Evolutionary conservation across 92 coral and sea anemone genomes (phyloP).

Genomic region (Actinostola sp.): DNA sequence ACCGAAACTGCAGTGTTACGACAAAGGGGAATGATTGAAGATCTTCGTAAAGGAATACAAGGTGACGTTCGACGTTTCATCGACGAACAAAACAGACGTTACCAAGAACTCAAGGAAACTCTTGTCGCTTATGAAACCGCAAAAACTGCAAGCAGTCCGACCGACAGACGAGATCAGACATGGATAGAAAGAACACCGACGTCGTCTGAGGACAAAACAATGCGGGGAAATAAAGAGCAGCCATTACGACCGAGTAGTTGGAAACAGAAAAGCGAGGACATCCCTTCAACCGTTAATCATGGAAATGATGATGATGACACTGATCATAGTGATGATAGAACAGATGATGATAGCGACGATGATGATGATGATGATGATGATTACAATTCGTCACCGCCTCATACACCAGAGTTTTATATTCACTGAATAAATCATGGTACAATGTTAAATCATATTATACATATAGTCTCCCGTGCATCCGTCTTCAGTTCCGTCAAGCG

Average conservation of each 20-base stretch:
- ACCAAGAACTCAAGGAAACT: constrained; percentile 71
- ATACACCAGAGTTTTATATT: constrained; percentile 79
- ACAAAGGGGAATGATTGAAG: constrained; percentile 75
- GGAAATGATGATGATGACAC: constrained; percentile 18
- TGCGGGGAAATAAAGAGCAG: background rate
- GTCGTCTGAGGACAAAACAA: background rate
- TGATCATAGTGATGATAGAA: constrained; percentile 5
- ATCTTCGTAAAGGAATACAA: constrained; percentile 74
- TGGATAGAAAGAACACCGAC: background rate
- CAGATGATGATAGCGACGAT: constrained; percentile 15
- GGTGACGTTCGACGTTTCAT: constrained; percentile 71
- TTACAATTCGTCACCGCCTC: constrained; percentile 31
- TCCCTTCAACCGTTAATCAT: constrained; percentile 4
- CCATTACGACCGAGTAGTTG: background rate
- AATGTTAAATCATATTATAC: background rate
- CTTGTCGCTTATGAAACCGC: constrained; percentile 24
- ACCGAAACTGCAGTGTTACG: constrained; percentile 62
- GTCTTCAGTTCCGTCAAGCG: too few species aligned
- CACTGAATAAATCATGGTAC: too few species aligned
- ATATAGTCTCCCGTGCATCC: too few species aligned
- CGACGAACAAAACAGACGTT: constrained; percentile 74
- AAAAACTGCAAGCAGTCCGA: too few species aligned
- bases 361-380: constrained; percentile 11
- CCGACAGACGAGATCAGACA: too few species aligned
- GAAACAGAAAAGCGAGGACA: background rate